Conservation (phyloP, 23 tunicate genomes). For the Ascidia mentula region DNA sequence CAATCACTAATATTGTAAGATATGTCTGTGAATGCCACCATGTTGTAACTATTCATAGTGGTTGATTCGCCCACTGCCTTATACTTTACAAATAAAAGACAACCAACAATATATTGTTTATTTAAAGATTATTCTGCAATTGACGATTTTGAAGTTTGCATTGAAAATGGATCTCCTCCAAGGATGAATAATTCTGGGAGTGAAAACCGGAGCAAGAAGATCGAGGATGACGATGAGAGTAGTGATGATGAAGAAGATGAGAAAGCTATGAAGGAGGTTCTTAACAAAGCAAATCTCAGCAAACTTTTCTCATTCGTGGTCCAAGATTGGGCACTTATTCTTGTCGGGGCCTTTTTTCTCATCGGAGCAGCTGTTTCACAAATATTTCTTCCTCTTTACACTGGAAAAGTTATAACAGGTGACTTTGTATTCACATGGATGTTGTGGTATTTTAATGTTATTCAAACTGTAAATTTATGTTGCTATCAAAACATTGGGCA, state of each 20-base stretch:
- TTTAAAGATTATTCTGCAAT: not conserved
- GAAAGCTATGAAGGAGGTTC: slow-evolving; percentile 25
- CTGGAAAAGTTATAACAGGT: slow-evolving; percentile 84
- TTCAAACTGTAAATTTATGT: not conserved
- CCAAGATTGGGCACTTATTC: slow-evolving; percentile 46
- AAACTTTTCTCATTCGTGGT: slow-evolving; percentile 54
- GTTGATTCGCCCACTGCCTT: not conserved
- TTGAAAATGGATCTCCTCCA: not conserved
- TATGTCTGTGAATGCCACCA: not conserved
- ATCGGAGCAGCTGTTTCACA: slow-evolving; percentile 64
- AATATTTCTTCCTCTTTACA: slow-evolving; percentile 68
- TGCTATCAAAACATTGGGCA: too few species aligned
- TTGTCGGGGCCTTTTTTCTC: slow-evolving; percentile 38
- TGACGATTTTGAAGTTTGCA: not conserved
- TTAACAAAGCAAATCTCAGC: slow-evolving; percentile 47
- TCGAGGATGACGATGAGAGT: not conserved
- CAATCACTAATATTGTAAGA: not conserved
- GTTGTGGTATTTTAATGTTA: not conserved
- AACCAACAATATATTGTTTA: not conserved
- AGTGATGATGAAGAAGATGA: slow-evolving; percentile 10
- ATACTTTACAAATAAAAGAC: not conserved
- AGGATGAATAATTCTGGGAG: not conserved
- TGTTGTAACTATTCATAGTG: not conserved
- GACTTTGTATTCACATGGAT: not conserved
- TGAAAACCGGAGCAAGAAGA: not conserved